These are phyloP conservation scores for Lysandra coridon DNA, from an alignment of 2,888 invertebrate genomes.

Conservation along the genomic window DNA sequence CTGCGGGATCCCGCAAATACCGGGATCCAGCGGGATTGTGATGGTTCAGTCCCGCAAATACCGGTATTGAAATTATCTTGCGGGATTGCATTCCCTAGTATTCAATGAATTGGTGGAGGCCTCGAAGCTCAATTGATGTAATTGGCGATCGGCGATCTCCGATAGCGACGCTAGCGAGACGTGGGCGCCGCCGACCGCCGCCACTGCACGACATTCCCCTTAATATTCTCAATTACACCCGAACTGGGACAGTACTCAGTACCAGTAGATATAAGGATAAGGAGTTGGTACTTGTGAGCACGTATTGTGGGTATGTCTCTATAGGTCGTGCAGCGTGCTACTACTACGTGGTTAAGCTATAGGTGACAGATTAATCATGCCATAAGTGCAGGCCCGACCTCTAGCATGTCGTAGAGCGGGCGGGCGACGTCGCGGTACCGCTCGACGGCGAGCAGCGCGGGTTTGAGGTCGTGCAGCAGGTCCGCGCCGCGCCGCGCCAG, in stretches of 20 bases:
- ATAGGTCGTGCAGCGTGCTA: no score
- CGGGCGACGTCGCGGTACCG: slow-evolving; percentile 65
- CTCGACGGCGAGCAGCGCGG: slow-evolving; percentile 70
- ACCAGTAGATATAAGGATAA: no score
- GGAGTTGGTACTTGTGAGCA: no score
- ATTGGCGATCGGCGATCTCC: slow-evolving; percentile 1
- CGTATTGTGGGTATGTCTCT: no score
- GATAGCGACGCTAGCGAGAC: neutral
- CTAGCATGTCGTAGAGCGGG: slow-evolving; percentile 70
- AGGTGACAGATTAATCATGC: no score
- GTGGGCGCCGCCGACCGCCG: slow-evolving; percentile 1
- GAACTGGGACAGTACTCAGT: neutral
- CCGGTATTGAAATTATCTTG: no score
- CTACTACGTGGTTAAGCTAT: no score
- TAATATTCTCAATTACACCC: neutral
- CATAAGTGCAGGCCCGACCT: slow-evolving; percentile 48
- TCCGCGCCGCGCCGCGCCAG: slow-evolving; percentile 69
- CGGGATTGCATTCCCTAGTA: neutral
- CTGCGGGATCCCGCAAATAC: no score
- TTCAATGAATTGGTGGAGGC: neutral
- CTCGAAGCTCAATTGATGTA: slow-evolving; percentile 14
- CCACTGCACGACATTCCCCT: neutral
- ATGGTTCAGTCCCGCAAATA: no score
- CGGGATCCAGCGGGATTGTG: no score
- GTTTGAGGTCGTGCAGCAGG: slow-evolving; percentile 73